These are phyloP conservation scores for Gymnoscelis rufifasciata DNA, from an alignment of 2,888 invertebrate genomes.

Conservation along the genomic window DNA sequence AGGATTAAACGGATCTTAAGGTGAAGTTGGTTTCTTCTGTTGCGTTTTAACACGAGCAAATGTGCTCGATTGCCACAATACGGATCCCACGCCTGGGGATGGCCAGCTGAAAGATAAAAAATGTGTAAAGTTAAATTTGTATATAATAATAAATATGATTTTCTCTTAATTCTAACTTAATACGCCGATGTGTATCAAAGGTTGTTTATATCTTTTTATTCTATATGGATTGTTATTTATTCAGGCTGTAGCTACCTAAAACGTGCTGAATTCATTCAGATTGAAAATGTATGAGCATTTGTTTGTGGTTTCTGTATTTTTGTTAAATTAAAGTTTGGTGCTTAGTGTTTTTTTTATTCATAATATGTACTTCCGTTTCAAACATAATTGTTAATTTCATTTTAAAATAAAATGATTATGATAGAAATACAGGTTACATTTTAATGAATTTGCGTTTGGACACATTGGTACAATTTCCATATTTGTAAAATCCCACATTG, in stretches of 20 bases:
- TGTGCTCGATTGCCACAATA: no score
- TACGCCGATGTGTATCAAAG: constrained; percentile 10
- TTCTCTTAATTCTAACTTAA: constrained; percentile 13
- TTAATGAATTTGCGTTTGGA: no score
- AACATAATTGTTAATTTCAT: neutral
- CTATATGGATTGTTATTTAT: constrained; percentile 21
- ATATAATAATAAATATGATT: constrained; percentile 46
- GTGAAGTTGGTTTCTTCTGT: no score
- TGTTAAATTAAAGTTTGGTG: constrained; percentile 24
- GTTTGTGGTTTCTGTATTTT: constrained; percentile 24
- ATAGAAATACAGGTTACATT: no score
- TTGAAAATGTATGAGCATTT: constrained; percentile 12
- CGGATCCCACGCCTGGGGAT: constrained; percentile 35
- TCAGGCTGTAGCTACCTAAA: constrained; percentile 5
- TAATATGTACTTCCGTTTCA: neutral
- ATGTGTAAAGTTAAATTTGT: constrained; percentile 46
- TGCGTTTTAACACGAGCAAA: no score
- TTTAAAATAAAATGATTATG: no score
- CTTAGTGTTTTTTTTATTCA: constrained; percentile 8
- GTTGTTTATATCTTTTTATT: constrained; percentile 20
- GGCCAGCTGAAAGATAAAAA: constrained; percentile 45
- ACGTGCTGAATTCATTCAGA: constrained; percentile 11
- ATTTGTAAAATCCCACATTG: no score
- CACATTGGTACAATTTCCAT: no score
- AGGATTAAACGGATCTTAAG: no score